phyloP scores from a whole-genome alignment of 2,888 invertebrate species.

The Hyppa rectilinea region DNA sequence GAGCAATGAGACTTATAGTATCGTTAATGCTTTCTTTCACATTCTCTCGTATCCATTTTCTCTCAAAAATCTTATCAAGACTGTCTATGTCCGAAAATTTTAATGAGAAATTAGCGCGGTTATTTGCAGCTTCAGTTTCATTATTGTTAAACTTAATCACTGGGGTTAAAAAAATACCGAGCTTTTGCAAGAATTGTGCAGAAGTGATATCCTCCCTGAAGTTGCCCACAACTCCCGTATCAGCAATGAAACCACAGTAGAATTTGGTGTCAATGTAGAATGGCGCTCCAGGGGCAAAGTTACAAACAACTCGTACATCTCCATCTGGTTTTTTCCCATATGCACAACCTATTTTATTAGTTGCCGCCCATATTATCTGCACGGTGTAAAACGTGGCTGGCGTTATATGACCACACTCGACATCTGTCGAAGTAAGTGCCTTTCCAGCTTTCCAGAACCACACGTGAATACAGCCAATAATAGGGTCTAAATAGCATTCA shows the following conservation, averaged over 20 bases:
- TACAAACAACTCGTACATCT: constrained; percentile 82
- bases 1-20: constrained; percentile 74
- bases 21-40: constrained; percentile 70
- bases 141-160: constrained; percentile 26
- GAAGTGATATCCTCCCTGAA: constrained; percentile 64
- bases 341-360: constrained; percentile 85
- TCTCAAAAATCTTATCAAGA: constrained; percentile 74
- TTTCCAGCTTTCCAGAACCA: constrained; percentile 83
- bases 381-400: constrained; percentile 78
- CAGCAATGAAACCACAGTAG: constrained; percentile 81
- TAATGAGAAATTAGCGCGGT: constrained; percentile 40
- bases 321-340: constrained; percentile 75
- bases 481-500: constrained; percentile 81
- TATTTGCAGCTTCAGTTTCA: neutral
- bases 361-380: constrained; percentile 84
- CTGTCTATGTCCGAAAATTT: constrained; percentile 74
- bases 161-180: constrained; percentile 70
- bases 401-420: constrained; percentile 81
- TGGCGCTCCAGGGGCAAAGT: constrained; percentile 85
- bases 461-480: constrained; percentile 83
- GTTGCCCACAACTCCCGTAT: constrained; percentile 63
- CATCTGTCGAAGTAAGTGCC: constrained; percentile 74
- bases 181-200: constrained; percentile 64
- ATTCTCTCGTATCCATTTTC: constrained; percentile 71
- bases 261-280: constrained; percentile 77